These are phyloP conservation scores for Paradoxurus hermaphroditus DNA, from an alignment of 2,113 vertebrate species.

Conservation along the genomic window DNA sequence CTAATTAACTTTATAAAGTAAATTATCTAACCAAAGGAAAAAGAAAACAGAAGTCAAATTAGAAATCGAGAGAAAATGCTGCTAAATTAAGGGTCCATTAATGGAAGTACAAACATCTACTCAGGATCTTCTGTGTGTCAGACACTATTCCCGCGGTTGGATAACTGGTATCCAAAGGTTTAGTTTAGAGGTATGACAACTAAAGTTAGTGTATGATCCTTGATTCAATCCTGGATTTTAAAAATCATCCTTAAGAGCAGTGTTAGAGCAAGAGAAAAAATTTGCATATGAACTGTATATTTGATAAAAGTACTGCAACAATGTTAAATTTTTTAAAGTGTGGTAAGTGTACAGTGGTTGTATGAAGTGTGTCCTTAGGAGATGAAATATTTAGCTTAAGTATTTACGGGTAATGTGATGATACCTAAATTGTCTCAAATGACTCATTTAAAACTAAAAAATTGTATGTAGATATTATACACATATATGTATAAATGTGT, in stretches of 20 bases:
- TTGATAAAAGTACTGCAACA: not conserved
- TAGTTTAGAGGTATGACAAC: no score
- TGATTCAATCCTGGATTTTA: not conserved
- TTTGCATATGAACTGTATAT: not conserved
- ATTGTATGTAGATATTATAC: not conserved
- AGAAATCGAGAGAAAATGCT: not conserved
- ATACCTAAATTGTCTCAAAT: not conserved
- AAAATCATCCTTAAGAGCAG: not conserved
- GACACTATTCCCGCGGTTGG: not conserved
- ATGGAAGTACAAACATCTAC: not conserved
- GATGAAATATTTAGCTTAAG: not conserved
- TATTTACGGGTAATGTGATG: not conserved
- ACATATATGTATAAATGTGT: not conserved
- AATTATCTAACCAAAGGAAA: not conserved
- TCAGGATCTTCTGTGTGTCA: no score
- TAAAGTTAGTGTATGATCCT: not conserved
- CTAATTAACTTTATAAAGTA: not conserved
- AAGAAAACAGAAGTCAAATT: not conserved
- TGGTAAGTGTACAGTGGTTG: not conserved
- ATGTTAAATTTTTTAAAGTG: not conserved
- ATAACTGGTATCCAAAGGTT: no score
- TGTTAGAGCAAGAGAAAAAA: not conserved
- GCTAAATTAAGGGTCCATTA: not conserved
- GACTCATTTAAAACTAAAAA: not conserved
- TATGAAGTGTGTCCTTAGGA: not conserved